Evolutionary conservation across 2,888 invertebrate species (phyloP).

Genomic region (Habrosyne pyritoides): DNA sequence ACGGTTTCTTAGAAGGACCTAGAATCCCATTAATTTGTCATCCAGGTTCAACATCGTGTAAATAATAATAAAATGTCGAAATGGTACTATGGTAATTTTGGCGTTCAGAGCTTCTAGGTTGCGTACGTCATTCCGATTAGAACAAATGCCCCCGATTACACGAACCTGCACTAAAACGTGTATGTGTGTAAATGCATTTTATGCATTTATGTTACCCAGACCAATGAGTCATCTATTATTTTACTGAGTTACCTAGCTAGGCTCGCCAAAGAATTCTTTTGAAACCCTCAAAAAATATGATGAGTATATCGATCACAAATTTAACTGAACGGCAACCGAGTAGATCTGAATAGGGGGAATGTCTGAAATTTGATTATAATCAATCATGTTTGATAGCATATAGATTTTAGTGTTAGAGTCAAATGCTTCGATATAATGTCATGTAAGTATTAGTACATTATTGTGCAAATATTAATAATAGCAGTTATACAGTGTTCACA

Average conservation of each 20-base stretch:
- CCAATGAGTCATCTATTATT: neutral
- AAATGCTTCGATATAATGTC: neutral
- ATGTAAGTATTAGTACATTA: no score
- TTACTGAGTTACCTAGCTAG: no score
- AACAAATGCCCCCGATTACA: neutral
- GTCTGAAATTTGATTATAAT: neutral
- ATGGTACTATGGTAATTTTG: neutral
- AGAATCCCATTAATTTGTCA: conserved; percentile 36
- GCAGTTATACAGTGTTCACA: no score
- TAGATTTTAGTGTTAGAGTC: neutral
- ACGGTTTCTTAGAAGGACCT: conserved; percentile 45
- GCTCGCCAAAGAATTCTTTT: no score
- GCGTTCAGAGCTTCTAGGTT: neutral
- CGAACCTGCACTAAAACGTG: no score
- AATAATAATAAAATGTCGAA: neutral
- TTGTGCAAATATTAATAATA: no score
- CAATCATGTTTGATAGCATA: neutral
- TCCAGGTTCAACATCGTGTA: conserved; percentile 32
- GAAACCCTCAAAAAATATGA: no score
- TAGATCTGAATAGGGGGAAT: neutral
- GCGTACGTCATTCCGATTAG: neutral
- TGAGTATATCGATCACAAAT: neutral
- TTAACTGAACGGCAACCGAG: neutral
- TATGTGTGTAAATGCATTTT: no score
- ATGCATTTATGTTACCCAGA: neutral